Evolutionary conservation across 2,888 invertebrate genomes (phyloP), one percentile per base, ranked within the genome.

Genomic region (Podotricha telesiphe): DNA sequence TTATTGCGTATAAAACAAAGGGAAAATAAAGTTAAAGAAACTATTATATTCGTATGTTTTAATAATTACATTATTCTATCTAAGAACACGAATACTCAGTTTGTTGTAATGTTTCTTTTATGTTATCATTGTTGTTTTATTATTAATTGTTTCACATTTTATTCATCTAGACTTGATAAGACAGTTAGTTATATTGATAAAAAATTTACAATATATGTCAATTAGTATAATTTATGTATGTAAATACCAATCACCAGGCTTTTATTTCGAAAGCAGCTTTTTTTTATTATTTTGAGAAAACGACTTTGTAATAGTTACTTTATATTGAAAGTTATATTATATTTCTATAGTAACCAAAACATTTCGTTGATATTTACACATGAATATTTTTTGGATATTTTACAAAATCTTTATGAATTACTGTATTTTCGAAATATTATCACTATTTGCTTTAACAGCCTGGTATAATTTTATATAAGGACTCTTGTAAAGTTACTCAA

Each of bases 31-130:
- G 5, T 37, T 11, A 17, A 55, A 5, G n/a, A 34, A 17, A 37
- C 17, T 11, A 19, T 34, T 55, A 34, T 55, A 37, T 55, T 37
- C 17, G 17, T 37, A 55, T 34, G 19, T 37, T 13, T 6, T 28
- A 37, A 11, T 37, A 34, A 55, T 55, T n/a, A 55, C 17, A 6
- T 11, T 37, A 8, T 17, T 8, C 28, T 55, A 55, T 55, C 17
- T 34, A 55, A 55, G 11, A 28, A 55, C 11, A 37, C 55, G 34
- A 55, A 55, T 55, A 55, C 55, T 55, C 55, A 37, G 11, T 37
- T 11, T 37, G 55, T 55, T 55, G 55, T 55, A 55, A 55, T 37
- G 34, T 55, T 55, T 55, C 34, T 55, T 37, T 55, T 37, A 55
- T 55, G 55, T 37, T 55, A 55, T 55, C 10, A 55, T 55, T 55